These are phyloP conservation scores for Drosophila fuyamai DNA, from an alignment of 1,140 invertebrate species.

Conservation along the genomic window DNA sequence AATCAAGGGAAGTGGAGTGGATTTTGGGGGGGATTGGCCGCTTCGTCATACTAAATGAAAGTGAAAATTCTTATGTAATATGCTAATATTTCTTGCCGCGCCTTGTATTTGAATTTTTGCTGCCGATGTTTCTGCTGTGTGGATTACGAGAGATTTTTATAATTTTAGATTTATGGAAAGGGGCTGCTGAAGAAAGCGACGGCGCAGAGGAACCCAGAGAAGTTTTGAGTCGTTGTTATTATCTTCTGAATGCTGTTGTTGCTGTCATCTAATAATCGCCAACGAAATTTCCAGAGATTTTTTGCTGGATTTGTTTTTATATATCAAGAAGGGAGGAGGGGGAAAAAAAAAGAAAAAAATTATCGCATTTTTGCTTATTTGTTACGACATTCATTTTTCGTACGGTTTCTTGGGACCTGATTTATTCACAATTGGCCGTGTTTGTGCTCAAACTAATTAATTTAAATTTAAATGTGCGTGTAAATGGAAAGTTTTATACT, in stretches of 20 bases:
- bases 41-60: conserved; percentile 54
- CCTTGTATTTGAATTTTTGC: conserved; percentile 38
- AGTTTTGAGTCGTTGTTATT: conserved; percentile 28
- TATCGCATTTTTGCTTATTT: conserved; percentile 13
- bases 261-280: conserved; percentile 39
- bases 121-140: conserved; percentile 9
- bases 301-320: conserved; percentile 15
- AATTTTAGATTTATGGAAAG: conserved; percentile 47
- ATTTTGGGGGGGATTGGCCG: no score
- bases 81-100: conserved; percentile 59
- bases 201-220: conserved; percentile 3
- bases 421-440: conserved; percentile 41
- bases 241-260: conserved; percentile 1
- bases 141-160: conserved; percentile 57
- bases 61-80: conserved; percentile 69
- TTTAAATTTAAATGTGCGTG: conserved; percentile 54
- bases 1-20: neutral
- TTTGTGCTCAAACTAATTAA: conserved; percentile 51
- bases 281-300: conserved; percentile 15
- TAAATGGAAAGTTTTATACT: conserved; percentile 53
- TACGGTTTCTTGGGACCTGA: neutral
- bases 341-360: neutral
- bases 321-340: neutral
- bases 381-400: neutral
- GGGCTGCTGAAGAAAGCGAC: conserved; percentile 36